Conservation (phyloP, 2,797 vertebrate genomes). For the Pipistrellus nathusii region DNA sequence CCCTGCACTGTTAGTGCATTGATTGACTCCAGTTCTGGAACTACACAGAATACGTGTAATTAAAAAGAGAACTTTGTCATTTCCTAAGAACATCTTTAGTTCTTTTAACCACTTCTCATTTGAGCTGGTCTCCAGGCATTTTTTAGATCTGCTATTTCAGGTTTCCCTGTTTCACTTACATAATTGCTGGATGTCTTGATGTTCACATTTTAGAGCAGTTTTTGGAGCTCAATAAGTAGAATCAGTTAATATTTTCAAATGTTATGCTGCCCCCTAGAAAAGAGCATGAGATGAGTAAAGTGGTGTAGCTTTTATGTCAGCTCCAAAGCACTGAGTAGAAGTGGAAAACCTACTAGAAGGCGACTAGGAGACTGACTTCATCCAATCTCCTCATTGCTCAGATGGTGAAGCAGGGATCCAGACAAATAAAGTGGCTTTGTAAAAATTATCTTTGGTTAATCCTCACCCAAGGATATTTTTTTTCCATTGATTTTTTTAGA, state of each 20-base stretch:
- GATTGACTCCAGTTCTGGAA: not conserved
- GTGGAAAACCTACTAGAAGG: not conserved
- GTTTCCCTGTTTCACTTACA: not conserved
- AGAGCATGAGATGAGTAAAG: not conserved
- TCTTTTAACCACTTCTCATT: slow-evolving; percentile 20
- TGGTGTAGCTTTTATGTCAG: not conserved
- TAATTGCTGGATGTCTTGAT: slow-evolving; percentile 2
- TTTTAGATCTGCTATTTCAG: not conserved
- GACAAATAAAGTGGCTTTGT: slow-evolving; percentile 57
- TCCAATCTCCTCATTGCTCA: slow-evolving; percentile 32
- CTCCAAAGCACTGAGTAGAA: not conserved
- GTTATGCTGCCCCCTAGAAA: not conserved
- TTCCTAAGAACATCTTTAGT: not conserved
- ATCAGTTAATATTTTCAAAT: slow-evolving; percentile 1
- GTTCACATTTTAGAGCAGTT: slow-evolving; percentile 31
- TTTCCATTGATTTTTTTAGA: no score
- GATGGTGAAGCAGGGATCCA: slow-evolving; percentile 39
- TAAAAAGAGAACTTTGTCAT: not conserved
- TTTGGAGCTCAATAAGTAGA: slow-evolving; percentile 52
- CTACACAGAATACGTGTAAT: not conserved
- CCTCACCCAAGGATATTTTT: no score
- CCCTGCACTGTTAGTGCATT: not conserved
- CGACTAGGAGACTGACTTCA: slow-evolving; percentile 42
- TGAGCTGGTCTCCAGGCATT: not conserved
- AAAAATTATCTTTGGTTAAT: no score